Percentiles rank a stretch among this genome's conserved stretches.
phyloP scores from a whole-genome alignment of 2,888 invertebrate genomes.

The Platerodrilus igneus region DNA sequence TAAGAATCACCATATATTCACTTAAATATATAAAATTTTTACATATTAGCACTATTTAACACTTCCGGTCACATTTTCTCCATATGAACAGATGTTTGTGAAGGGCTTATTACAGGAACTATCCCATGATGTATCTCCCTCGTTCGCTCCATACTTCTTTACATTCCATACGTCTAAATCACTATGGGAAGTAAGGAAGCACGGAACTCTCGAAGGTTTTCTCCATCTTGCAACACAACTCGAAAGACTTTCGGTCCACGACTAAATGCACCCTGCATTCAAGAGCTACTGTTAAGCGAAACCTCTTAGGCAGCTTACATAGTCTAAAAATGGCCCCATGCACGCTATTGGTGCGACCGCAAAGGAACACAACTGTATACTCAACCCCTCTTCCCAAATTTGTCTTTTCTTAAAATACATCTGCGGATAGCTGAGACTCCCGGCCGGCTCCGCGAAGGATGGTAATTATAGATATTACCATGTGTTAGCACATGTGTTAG shows the following conservation, averaged over 20 bases:
- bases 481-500: constrained; percentile 32
- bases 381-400: constrained; percentile 64
- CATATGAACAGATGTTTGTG: too few species aligned
- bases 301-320: constrained; percentile 42
- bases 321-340: constrained; percentile 50
- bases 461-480: constrained; percentile 29
- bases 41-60: too few species aligned
- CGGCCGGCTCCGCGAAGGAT: constrained; percentile 33
- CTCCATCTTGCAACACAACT: constrained; percentile 51
- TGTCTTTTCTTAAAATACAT: constrained; percentile 76
- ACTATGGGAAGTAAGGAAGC: constrained; percentile 97
- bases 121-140: constrained; percentile 34
- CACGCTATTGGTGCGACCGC: constrained; percentile 43
- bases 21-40: too few species aligned
- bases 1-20: too few species aligned
- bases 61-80: too few species aligned
- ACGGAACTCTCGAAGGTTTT: constrained; percentile 64
- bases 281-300: constrained; percentile 36
- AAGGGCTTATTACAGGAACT: too few species aligned
- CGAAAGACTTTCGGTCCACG: constrained; percentile 48
- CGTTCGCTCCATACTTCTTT: constrained; percentile 89
- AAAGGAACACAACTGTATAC: constrained; percentile 35
- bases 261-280: constrained; percentile 39
- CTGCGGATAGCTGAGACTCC: constrained; percentile 49
- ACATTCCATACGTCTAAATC: constrained; percentile 87